Evolutionary conservation across 2,888 invertebrate genomes (phyloP).

Genomic region (Nematopogon swammerdamellus): DNA sequence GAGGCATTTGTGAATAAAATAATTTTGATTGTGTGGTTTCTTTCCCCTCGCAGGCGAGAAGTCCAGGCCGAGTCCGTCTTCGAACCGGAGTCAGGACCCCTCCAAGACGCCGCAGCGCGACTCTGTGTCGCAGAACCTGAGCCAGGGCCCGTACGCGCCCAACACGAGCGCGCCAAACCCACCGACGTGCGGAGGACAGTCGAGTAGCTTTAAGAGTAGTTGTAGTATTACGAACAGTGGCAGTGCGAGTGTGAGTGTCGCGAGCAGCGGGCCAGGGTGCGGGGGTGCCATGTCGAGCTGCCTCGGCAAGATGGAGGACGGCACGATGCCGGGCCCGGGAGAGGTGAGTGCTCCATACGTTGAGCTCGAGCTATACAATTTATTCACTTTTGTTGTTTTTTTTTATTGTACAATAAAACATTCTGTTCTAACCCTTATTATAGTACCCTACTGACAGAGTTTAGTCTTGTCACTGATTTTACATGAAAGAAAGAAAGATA

Average conservation of each 20-base stretch:
- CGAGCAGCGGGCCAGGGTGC: conserved; percentile 9
- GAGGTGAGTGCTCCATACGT: conserved; percentile 21
- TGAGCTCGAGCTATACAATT: conserved; percentile 11
- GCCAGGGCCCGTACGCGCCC: conserved; percentile 45
- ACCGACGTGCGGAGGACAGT: conserved; percentile 22
- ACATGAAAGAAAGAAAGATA: too few species aligned
- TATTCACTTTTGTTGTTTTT: conserved; percentile 5
- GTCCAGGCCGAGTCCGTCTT: conserved; percentile 49
- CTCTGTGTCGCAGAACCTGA: conserved; percentile 20
- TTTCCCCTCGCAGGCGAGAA: conserved; percentile 37
- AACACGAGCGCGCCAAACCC: conserved; percentile 20
- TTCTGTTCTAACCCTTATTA: too few species aligned
- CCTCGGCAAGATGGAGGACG: conserved; percentile 28
- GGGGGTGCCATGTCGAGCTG: conserved; percentile 3
- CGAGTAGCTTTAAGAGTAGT: conserved; percentile 22
- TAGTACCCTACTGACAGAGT: too few species aligned
- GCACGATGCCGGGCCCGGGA: conserved; percentile 21
- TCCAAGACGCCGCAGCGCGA: conserved; percentile 47
- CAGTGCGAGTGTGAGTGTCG: conserved; percentile 24
- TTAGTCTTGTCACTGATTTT: too few species aligned
- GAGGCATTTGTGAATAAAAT: too few species aligned
- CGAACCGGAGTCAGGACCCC: conserved; percentile 44
- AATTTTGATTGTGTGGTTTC: too few species aligned
- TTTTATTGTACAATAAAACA: too few species aligned
- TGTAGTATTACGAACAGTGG: conserved; percentile 28